Conservation (phyloP, 1,140 invertebrate genomes). For the Choristoneura fumiferana region DNA sequence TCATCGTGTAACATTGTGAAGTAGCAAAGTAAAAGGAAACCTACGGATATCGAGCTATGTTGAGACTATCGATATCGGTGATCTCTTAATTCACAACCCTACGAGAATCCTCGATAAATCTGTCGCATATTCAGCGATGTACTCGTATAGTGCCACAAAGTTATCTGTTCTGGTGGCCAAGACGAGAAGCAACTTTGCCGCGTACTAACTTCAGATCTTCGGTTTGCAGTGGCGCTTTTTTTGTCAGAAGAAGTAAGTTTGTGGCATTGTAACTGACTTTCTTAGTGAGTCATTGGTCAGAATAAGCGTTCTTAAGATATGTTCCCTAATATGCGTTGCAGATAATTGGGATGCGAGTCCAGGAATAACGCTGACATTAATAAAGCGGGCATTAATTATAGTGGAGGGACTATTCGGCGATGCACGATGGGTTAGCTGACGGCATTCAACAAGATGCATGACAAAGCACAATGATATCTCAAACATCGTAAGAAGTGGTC, state of each 20-base stretch:
- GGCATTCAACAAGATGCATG: neutral
- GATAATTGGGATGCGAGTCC: slow-evolving; percentile 71
- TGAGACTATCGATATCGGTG: too few relatives aligned
- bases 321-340: slow-evolving; percentile 65
- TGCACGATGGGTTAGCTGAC: too few relatives aligned
- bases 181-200: slow-evolving; percentile 3
- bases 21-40: too few relatives aligned
- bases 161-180: slow-evolving; percentile 11
- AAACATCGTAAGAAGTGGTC: too few relatives aligned
- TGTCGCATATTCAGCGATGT: slow-evolving; percentile 76
- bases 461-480: too few relatives aligned
- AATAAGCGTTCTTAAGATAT: slow-evolving; percentile 51
- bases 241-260: slow-evolving; percentile 13
- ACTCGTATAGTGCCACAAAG: slow-evolving; percentile 17
- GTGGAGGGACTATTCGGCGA: neutral
- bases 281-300: slow-evolving; percentile 69
- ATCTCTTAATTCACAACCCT: slow-evolving; percentile 36
- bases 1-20: too few relatives aligned
- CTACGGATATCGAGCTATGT: too few relatives aligned
- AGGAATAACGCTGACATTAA: slow-evolving; percentile 57
- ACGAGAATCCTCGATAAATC: slow-evolving; percentile 67
- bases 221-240: neutral
- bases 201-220: neutral
- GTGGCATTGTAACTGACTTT: slow-evolving; percentile 63
- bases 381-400: slow-evolving; percentile 28